Evolutionary conservation across 2,797 vertebrate species (phyloP).

Genomic region (Syndactyla subalaris): DNA sequence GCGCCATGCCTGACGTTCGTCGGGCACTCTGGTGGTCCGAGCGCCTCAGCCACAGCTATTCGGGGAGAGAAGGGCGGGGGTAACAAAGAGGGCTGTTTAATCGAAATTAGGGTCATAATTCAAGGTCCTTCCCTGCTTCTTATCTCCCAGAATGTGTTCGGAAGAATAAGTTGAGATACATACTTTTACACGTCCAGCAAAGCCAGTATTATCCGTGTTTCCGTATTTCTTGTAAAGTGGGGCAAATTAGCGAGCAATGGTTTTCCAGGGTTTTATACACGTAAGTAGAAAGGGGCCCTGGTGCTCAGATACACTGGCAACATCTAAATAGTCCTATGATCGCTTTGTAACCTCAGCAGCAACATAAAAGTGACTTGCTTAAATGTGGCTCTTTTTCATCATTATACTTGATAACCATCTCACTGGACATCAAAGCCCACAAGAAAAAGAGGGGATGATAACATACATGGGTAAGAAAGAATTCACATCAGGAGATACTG

Average conservation of each 20-base stretch:
- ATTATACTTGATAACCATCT: not conserved
- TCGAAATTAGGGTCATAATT: not conserved
- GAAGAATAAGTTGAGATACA: not conserved
- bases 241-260: not conserved
- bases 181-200: rapidly evolving
- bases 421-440: not conserved
- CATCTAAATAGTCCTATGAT: not conserved
- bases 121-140: not conserved
- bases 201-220: rapidly evolving
- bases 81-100: not conserved
- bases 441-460: not conserved
- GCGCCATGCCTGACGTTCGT: not conserved
- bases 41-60: not conserved
- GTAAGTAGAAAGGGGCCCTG: too few relatives aligned
- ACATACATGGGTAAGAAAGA: rapidly evolving
- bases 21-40: not conserved
- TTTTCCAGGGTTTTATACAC: not conserved
- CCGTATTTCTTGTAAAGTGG: rapidly evolving
- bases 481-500: not conserved
- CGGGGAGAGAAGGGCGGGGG: too few relatives aligned
- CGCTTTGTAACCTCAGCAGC: not conserved
- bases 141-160: not conserved
- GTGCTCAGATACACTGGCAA: not conserved
- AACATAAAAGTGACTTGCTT: rapidly evolving
- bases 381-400: not conserved